Evolutionary conservation across 2,797 vertebrate species (phyloP).

Genomic region (Pseudochirops cupreus): DNA sequence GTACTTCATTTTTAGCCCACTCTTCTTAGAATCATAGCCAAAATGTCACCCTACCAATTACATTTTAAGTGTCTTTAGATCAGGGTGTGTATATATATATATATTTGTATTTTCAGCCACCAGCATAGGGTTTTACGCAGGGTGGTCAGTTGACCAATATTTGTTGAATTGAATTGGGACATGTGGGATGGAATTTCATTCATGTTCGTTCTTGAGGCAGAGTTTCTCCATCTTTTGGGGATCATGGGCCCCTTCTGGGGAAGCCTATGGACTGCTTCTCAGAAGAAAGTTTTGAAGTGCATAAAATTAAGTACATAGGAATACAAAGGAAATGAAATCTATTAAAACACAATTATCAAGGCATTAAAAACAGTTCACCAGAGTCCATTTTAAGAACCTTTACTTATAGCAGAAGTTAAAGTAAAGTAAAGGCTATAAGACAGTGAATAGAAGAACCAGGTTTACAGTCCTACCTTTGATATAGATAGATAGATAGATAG

Average conservation of each 20-base stretch:
- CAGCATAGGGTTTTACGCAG: fast-evolving
- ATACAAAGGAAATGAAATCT: not conserved
- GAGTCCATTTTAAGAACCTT: not conserved
- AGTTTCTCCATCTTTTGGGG: not conserved
- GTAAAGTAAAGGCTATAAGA: not conserved
- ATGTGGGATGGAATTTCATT: constrained; percentile 13
- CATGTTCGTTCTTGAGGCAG: not conserved
- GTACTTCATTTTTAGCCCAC: not conserved
- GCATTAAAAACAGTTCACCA: not conserved
- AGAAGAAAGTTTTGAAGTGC: not conserved
- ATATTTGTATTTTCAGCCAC: not conserved
- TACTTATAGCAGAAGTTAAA: not conserved
- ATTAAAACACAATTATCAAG: not conserved
- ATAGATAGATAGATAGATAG: too few relatives aligned
- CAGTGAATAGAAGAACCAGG: not conserved
- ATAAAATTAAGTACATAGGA: not conserved
- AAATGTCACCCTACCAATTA: not conserved
- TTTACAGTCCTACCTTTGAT: not conserved
- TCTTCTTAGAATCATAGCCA: not conserved
- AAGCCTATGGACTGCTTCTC: not conserved
- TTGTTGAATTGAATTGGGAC: not conserved
- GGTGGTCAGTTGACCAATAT: not conserved
- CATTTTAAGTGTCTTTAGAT: not conserved
- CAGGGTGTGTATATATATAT: not conserved
- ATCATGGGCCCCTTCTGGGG: not conserved